phyloP scores from a whole-genome alignment of 2,113 vertebrate species.

The Romanogobio albipinnatus region DNA sequence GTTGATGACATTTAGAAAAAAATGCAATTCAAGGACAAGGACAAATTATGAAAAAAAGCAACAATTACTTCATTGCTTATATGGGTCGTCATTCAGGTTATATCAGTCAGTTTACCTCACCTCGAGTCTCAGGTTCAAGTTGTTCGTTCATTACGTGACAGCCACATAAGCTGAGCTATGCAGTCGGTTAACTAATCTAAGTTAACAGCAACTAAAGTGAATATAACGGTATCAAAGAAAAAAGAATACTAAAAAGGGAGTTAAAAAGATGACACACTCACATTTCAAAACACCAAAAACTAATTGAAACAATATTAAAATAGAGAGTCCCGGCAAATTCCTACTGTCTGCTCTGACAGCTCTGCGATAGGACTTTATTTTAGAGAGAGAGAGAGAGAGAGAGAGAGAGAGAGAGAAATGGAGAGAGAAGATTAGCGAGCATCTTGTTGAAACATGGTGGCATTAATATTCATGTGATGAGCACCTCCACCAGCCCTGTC shows the following conservation, averaged over 20 bases:
- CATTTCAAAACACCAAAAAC: conserved; percentile 3
- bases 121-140: too few relatives aligned
- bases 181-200: too few relatives aligned
- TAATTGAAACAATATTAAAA: conserved; percentile 1
- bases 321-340: neutral
- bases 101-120: too few relatives aligned
- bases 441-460: conserved; percentile 43
- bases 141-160: too few relatives aligned
- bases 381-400: neutral
- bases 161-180: too few relatives aligned
- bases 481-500: neutral
- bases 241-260: neutral
- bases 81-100: too few relatives aligned
- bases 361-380: neutral
- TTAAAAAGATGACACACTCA: neutral
- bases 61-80: too few relatives aligned
- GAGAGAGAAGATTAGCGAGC: conserved; percentile 13
- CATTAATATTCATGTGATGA: conserved; percentile 49
- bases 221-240: neutral
- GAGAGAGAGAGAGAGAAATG: neutral
- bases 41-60: too few relatives aligned
- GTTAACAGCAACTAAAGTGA: neutral
- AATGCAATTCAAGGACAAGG: too few relatives aligned
- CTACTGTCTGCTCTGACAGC: conserved; percentile 2
- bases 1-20: too few relatives aligned